Conservation (phyloP, 2,888 invertebrate genomes). For the Epirrhoe tristata region DNA sequence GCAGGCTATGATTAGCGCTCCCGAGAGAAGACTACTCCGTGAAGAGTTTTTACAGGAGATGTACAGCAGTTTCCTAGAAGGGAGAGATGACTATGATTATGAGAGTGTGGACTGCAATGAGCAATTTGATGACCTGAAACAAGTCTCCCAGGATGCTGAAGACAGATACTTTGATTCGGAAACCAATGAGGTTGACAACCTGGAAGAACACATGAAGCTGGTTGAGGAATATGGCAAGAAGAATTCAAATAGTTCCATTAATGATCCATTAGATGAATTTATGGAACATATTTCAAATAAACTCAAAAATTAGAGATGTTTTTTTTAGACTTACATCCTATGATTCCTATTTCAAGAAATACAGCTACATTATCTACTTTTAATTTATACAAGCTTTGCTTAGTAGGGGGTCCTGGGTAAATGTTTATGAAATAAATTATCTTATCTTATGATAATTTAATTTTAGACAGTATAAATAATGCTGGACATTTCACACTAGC, state of each 20-base stretch:
- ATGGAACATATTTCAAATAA: slow-evolving; percentile 86
- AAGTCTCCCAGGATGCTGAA: slow-evolving; percentile 90
- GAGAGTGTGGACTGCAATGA: slow-evolving; percentile 92
- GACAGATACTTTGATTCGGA: slow-evolving; percentile 96
- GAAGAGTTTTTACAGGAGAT: slow-evolving; percentile 94
- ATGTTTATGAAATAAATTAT: no score
- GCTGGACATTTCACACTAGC: no score
- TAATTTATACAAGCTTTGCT: no score
- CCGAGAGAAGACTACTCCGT: slow-evolving; percentile 88
- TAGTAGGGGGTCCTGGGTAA: no score
- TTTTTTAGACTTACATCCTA: slow-evolving; percentile 8
- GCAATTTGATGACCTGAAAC: slow-evolving; percentile 91
- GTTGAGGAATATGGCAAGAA: slow-evolving; percentile 67
- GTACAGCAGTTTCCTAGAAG: slow-evolving; percentile 93
- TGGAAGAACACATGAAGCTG: slow-evolving; percentile 73
- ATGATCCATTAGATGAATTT: slow-evolving; percentile 89
- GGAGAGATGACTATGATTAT: slow-evolving; percentile 95
- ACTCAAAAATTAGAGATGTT: slow-evolving; percentile 42
- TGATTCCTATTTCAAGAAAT: no score
- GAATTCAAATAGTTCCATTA: slow-evolving; percentile 48
- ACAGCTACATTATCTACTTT: no score
- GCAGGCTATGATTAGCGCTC: slow-evolving; percentile 76
- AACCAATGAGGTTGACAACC: slow-evolving; percentile 85
- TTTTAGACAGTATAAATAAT: no score
- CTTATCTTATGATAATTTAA: no score